Base-by-base conservation (phyloP, 2,888 invertebrate species). In the Euzophera pinguis region DNA sequence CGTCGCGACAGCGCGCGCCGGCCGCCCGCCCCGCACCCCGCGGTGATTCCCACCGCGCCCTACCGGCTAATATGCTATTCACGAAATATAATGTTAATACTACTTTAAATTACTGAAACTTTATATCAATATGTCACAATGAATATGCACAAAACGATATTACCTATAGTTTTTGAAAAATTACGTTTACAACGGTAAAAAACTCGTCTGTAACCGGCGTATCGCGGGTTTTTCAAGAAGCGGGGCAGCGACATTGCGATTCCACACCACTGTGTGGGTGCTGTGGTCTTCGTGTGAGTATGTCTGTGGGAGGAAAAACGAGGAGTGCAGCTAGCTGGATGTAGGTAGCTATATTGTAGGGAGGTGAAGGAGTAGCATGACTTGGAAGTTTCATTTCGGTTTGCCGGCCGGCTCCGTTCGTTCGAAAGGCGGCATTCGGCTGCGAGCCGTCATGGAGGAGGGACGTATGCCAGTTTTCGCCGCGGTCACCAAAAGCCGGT, bases 11-110 rank as follows among this genome's bases (percentile, higher is more conserved):
- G 72, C 67, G 65, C 67, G 69, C 69, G 66, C 65, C 69, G 64
- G 73, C 64, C 66, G 67, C 66, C 59, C 60, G 53, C 62, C 64
- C 59, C 65, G 63, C 66, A 45, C 58, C 59, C 55, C 60, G 64
- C 54, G 60, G 51, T 53, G 61, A 54, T 57, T 75, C 77, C 38
- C 59, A 54, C 61, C 63, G 55, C 58, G 38, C 58, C 59, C 54
- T 61, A 56, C 68, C 78, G 78, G 78, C 78, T 72, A 73, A 78
- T 78, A 75, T 79, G 75, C 78, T 81, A 84, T 87, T 84, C 85
- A 82, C 74, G 61, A 80, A 84, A 83, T 81, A 73, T 80, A 80
- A 78, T 86, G 83, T 80, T 82, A 83, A 78, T 86, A 86, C 84
- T 74, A 65, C 39, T 55, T 55, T 61, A 65, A 53, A 56, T 64